phyloP scores from a whole-genome alignment of 2,888 invertebrate species.

The Pegoplata infirma region DNA sequence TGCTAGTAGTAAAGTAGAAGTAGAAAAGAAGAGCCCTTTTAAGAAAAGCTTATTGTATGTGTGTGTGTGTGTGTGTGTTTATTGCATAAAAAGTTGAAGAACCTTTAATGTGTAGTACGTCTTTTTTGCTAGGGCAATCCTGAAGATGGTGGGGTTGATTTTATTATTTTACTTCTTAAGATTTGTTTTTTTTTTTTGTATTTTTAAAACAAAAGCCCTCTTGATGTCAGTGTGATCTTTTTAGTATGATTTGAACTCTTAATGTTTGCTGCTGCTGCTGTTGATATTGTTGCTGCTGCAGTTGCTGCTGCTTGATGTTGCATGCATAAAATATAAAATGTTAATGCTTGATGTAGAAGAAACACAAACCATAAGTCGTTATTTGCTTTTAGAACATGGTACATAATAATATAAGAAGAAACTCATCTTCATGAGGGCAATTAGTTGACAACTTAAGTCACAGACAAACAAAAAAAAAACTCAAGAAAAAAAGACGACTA shows the following conservation, averaged over 20 bases:
- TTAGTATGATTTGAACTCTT: slow-evolving; percentile 62
- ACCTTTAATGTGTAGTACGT: slow-evolving; percentile 60
- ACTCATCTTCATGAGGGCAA: slow-evolving; percentile 62
- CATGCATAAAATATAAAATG: slow-evolving; percentile 63
- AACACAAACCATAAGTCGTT: slow-evolving; percentile 55
- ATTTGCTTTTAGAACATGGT: slow-evolving; percentile 49
- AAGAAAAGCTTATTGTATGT: slow-evolving; percentile 58
- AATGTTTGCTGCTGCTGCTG: slow-evolving; percentile 51
- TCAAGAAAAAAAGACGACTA: slow-evolving; percentile 41
- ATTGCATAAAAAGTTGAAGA: slow-evolving; percentile 51
- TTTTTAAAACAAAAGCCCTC: slow-evolving; percentile 54
- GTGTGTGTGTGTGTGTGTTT: slow-evolving; percentile 20
- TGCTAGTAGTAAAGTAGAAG: slow-evolving; percentile 16
- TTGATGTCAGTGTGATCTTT: slow-evolving; percentile 61
- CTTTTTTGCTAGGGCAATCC: slow-evolving; percentile 58
- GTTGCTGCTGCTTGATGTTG: slow-evolving; percentile 56
- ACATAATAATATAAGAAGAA: slow-evolving; percentile 48
- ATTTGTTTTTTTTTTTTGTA: slow-evolving; percentile 8
- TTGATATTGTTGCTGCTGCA: background rate
- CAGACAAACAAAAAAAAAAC: slow-evolving; percentile 27
- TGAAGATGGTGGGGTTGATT: slow-evolving; percentile 57
- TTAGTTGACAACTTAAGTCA: slow-evolving; percentile 64
- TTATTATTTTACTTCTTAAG: too few relatives aligned
- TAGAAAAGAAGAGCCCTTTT: slow-evolving; percentile 55
- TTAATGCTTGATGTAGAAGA: slow-evolving; percentile 61